Evolutionary conservation across 2,797 vertebrate species (phyloP).

Genomic region (Argyrosomus regius): DNA sequence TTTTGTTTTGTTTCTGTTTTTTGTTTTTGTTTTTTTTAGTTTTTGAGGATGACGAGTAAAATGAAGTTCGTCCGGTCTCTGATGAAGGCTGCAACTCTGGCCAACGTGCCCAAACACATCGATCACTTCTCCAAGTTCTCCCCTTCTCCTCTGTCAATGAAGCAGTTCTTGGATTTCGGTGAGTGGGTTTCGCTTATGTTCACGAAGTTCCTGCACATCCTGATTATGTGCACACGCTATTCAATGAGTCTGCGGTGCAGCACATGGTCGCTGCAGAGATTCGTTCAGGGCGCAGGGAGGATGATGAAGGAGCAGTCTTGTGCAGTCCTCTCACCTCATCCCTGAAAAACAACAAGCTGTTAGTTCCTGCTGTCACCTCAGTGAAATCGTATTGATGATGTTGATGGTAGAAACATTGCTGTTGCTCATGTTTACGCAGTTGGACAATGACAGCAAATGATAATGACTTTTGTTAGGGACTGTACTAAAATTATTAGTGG

Average conservation of each 20-base stretch:
- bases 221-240: background rate
- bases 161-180: slow-evolving; percentile 90
- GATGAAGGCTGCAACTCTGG: slow-evolving; percentile 51
- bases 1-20: too few relatives aligned
- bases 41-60: slow-evolving; percentile 34
- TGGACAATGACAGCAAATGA: background rate
- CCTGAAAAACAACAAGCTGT: background rate
- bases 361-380: background rate
- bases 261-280: too few relatives aligned
- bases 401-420: background rate
- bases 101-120: slow-evolving; percentile 81
- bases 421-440: too few relatives aligned
- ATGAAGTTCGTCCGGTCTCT: slow-evolving; percentile 37
- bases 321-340: background rate
- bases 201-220: too few relatives aligned
- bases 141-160: slow-evolving; percentile 91
- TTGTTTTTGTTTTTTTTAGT: too few relatives aligned
- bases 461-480: background rate
- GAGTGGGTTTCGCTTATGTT: slow-evolving; percentile 20
- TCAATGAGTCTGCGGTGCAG: too few relatives aligned
- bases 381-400: background rate
- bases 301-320: background rate
- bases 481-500: background rate
- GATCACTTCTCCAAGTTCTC: slow-evolving; percentile 91
- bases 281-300: too few relatives aligned